These are phyloP conservation scores for Agrilus planipennis DNA, from an alignment of 1,140 invertebrate genomes.

Conservation along the genomic window DNA sequence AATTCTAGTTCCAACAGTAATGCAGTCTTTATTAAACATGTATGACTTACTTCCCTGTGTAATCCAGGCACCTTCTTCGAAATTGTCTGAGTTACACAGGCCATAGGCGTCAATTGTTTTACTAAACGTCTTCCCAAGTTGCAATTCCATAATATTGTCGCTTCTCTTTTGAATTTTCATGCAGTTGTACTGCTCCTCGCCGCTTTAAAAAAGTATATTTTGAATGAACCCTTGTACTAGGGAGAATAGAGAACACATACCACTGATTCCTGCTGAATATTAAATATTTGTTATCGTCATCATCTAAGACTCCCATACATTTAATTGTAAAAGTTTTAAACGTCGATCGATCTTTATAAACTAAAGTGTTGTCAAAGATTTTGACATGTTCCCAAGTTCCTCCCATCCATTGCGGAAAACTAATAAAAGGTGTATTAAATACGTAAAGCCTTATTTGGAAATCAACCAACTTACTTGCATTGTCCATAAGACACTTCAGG, in stretches of 20 bases:
- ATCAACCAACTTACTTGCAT: slow-evolving; percentile 25
- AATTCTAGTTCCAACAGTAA: no score
- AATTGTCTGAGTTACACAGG: slow-evolving; percentile 39
- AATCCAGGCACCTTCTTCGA: slow-evolving; percentile 44
- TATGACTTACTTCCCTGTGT: slow-evolving; percentile 50
- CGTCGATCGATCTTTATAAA: slow-evolving; percentile 50
- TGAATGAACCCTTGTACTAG: no score
- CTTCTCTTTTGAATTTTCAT: slow-evolving; percentile 50
- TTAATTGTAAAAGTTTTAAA: slow-evolving; percentile 53
- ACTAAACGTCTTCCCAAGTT: slow-evolving; percentile 36
- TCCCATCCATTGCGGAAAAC: slow-evolving; percentile 54
- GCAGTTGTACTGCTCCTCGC: slow-evolving; percentile 52
- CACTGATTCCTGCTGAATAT: slow-evolving; percentile 44
- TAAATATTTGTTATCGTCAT: slow-evolving; percentile 36
- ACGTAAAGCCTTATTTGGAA: neutral
- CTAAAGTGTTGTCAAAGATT: slow-evolving; percentile 47
- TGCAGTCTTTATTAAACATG: no score
- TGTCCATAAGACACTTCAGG: slow-evolving; percentile 23
- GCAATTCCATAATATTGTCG: slow-evolving; percentile 55
- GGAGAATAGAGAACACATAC: slow-evolving; percentile 28
- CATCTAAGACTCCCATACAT: slow-evolving; percentile 35
- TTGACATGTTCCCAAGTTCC: slow-evolving; percentile 52
- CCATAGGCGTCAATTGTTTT: slow-evolving; percentile 20
- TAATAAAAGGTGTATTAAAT: slow-evolving; percentile 20
- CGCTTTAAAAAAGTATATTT: slow-evolving; percentile 41